Base-by-base conservation (phyloP, 2,888 invertebrate genomes). In the Acanthosepion esculentum region DNA sequence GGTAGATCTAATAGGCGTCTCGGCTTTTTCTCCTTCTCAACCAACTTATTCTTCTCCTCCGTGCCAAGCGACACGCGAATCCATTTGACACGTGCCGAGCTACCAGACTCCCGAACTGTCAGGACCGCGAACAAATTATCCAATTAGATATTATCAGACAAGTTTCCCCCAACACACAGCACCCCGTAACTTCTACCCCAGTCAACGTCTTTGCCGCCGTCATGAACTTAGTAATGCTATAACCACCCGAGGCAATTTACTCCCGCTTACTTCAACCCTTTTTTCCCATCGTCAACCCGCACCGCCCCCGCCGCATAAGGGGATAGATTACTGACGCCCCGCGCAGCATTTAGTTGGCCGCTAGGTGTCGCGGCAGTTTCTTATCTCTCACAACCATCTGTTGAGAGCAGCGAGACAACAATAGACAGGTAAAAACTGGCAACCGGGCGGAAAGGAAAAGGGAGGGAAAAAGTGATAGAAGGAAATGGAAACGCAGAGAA, bases 71-170 rank as follows among this genome's bases (percentile, higher is more conserved):
- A 78, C 78, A 78, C 78, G 78, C 78, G 78, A 78, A 78, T 78
- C 78, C 78, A 78, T 78, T 78, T 78, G 78, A 78, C 78, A 78
- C 78, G 78, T 78, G 78, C 78, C 78, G 78, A 78, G 78, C 78
- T n/a, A 78, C 78, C 78, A 78, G 78, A 78, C 78, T 78, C 78
- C 78, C 78, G 78, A 78, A 78, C 78, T 78, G 78, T 78, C 78
- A 78, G 78, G 78, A 33, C 78, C n/a, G 78, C 78, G 78, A n/a
- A 78, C 78, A 78, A 78, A 78, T 78, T 78, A 78, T 78, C 78
- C 78, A 78, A 78, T 78, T 78, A 78, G 78, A 78, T 78, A 78
- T 78, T 78, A 78, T 78, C 78, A 78, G 78, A 78, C 78, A 78
- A 78, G 78, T n/a, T 78, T n/a, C 78, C 78, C 12, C 41, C 41